Base-by-base conservation (phyloP, 1,140 invertebrate genomes). In the Papilio machaon region DNA sequence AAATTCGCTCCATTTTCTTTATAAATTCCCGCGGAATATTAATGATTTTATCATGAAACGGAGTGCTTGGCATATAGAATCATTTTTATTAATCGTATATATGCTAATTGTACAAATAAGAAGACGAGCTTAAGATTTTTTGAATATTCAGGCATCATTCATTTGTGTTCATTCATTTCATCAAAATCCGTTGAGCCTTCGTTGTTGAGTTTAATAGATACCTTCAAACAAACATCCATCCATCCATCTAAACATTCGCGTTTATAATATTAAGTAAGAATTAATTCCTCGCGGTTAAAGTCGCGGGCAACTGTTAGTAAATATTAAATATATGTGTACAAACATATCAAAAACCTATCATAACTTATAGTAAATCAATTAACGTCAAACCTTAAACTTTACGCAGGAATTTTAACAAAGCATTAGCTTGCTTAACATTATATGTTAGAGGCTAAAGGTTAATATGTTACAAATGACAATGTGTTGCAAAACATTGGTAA, bases 1-100 rank as follows among this genome's bases (percentile, higher is more conserved):
- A 38, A 67, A 35, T 70, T 70, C 64, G 30, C 64, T 70, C 30
- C 30, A 70, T 70, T 70, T 70, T 64, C 8, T 64, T 70, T 70
- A 35, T 11, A 70, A 19, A 35, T 15, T 70, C 23, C 23, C 64
- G 64, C 64, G 30, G 35, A 35, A 35, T 70, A 70, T 6, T 52
- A 52, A 52, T 35, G 35, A 70, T 70, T 70, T 35, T 70, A 70
- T 70, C 11, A 13, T 17, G 30, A 15, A 35, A 35, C 64, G 11
- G 13, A 70, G 64, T 5, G 23, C 60, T 64, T 64, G 60, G 60
- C 60, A 64, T 64, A 64, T 64, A 30, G 19, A 23, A 64, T 30
- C 49, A 2, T 43, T 4, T 64, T 64, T 64, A 64, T 30, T 64
- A 64, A 15, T 64, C 23, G 60, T 60, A 30, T 30, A 19, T 5